Conservation (phyloP, 1,140 invertebrate genomes). For the Drosophila pallidifrons region DNA sequence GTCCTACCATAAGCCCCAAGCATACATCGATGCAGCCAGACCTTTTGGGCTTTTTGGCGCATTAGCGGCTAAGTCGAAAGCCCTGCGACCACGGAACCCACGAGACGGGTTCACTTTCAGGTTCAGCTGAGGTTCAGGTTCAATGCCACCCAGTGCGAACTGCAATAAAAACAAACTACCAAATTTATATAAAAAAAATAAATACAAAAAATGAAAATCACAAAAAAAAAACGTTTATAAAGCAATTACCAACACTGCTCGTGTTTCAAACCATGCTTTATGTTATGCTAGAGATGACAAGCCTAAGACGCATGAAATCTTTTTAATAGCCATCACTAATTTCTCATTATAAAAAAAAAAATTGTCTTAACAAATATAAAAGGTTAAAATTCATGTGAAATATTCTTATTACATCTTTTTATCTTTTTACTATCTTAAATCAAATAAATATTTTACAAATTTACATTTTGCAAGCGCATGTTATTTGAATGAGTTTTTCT, state of each 20-base stretch:
- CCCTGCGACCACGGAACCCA: background rate
- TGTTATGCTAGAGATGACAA: constrained; percentile 35
- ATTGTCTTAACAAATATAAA: too few species aligned
- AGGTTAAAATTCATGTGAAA: too few species aligned
- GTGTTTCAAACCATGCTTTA: constrained; percentile 61
- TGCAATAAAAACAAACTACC: constrained; percentile 75
- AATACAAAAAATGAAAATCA: constrained; percentile 34
- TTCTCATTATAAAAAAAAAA: too few species aligned
- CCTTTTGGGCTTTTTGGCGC: constrained; percentile 74
- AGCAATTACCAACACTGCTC: constrained; percentile 78
- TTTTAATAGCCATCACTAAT: background rate
- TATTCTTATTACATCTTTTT: too few species aligned
- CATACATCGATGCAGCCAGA: constrained; percentile 31
- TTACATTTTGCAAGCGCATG: too few species aligned
- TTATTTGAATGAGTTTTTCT: too few species aligned
- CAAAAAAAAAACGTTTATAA: constrained; percentile 71
- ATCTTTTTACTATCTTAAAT: too few species aligned
- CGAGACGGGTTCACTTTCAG: constrained; percentile 4
- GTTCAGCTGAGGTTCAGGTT: constrained; percentile 55
- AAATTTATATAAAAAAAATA: constrained; percentile 59
- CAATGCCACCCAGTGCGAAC: constrained; percentile 76
- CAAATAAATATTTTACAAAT: too few species aligned
- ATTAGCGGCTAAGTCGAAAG: constrained; percentile 66
- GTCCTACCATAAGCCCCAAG: constrained; percentile 1
- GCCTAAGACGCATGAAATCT: background rate